Evolutionary conservation across 2,113 vertebrate species (phyloP), one percentile per base, ranked within the genome.

Genomic region (Illadopsis cleaveri): DNA sequence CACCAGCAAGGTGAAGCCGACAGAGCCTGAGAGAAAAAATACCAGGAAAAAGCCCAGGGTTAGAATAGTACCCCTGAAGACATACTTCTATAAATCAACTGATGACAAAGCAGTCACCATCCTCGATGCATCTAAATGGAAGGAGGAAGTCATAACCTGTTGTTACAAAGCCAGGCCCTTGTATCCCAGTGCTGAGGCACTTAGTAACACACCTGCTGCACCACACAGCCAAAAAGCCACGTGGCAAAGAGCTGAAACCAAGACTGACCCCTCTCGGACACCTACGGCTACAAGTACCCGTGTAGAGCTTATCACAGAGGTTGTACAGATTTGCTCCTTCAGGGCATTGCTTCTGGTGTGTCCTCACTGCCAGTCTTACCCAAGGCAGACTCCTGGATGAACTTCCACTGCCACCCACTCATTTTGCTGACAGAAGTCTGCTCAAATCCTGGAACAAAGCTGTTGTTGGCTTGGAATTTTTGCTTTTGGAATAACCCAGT

Each of bases 91-190:
- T 28, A 71, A 77, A 73, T 9, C 48, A 44, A 3, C 10, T 11
- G 53, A 37, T 45, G 44, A 51, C 42, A 47, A 69, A 80, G 38
- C 54, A 70, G 25, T 2, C 38, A 30, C 61, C 13, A 15, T 37
- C 33, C 38, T 7, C 33, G 70, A 44, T 5, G 48, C 0, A 0
- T 23, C 24, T 31, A 12, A 77, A 40, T 1, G 18, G 45, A 71
- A 75, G 69, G 3, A 28, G 22, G 35, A 61, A 53, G 13, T 4
- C 31, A 51, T 2, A n/a, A 17, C 8, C 47, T 51, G 18, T 7
- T 38, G 17, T 28, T 65, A 56, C 21, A 64, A 47, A 64, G 1
- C 22, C 27, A 73, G 38, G 54, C 10, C 42, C 44, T 38, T 40
- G 3, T 0, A 30, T 1, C 28, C 37, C 77, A 28, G 9, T 5